Conservation (phyloP, 1,140 invertebrate species). For the Lanistes nyassanus region DNA sequence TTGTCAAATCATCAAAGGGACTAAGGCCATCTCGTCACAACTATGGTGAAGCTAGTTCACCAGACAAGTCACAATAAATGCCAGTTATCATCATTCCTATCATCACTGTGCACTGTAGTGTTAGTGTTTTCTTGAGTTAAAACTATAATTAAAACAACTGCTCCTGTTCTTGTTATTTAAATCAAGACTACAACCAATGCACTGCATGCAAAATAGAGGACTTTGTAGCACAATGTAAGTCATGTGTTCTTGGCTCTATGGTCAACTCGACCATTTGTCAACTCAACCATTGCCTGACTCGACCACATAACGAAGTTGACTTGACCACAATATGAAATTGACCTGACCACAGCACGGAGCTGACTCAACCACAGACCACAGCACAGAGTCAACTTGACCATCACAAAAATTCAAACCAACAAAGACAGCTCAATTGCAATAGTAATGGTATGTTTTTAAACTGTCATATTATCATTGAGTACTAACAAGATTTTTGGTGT, state of each 20-base stretch:
- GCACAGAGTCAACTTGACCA: no score
- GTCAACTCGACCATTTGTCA: no score
- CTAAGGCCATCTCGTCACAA: no score
- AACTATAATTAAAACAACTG: background rate
- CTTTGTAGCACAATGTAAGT: conserved; percentile 12
- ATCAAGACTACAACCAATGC: conserved; percentile 1
- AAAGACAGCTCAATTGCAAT: background rate
- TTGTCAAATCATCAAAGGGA: no score
- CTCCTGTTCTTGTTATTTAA: background rate
- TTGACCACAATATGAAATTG: background rate
- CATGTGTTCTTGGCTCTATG: background rate
- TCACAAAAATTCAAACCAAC: background rate
- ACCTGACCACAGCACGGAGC: background rate
- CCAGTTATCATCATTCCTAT: no score
- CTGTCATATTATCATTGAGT: background rate
- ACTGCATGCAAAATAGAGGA: background rate
- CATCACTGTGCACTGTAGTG: no score
- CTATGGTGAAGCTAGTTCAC: no score
- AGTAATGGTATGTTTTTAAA: background rate
- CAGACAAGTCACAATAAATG: no score
- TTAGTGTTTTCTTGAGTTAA: no score
- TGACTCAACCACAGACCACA: no score
- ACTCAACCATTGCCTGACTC: no score
- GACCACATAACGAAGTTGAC: background rate
- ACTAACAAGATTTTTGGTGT: background rate